Percentiles rank a stretch among this genome's conserved stretches.
Conservation (phyloP, 2,797 vertebrate genomes). For the Sparidentex hasta region DNA sequence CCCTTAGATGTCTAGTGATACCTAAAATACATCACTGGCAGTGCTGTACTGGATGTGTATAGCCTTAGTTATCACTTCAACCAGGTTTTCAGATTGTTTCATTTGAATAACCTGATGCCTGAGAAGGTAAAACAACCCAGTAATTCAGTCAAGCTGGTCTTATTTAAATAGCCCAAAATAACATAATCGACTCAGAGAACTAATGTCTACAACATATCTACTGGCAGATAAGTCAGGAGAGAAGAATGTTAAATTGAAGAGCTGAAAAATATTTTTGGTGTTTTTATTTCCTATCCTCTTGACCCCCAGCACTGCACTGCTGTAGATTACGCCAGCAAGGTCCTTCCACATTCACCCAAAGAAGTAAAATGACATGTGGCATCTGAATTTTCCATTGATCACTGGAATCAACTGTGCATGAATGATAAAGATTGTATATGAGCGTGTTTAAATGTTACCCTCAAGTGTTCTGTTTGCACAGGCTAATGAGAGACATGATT, state of each 20-base stretch:
- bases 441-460: neutral
- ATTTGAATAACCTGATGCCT: too few species aligned
- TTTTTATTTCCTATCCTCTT: neutral
- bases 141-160: too few species aligned
- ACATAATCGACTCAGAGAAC: neutral
- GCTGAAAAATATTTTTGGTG: neutral
- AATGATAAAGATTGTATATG: neutral
- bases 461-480: neutral
- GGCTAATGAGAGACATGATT: slow-evolving; percentile 18
- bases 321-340: neutral
- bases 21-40: too few species aligned
- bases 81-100: too few species aligned
- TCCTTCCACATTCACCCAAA: neutral
- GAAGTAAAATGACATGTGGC: neutral
- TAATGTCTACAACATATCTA: neutral
- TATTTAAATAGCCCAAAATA: too few species aligned
- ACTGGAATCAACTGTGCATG: neutral
- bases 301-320: neutral
- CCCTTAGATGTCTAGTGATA: too few species aligned
- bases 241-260: neutral
- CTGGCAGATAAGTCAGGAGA: neutral
- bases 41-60: too few species aligned
- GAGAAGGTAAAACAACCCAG: too few species aligned
- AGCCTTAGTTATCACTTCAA: too few species aligned
- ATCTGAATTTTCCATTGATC: neutral